Evolutionary conservation across 1,140 invertebrate species (phyloP).

Genomic region (Cotesia vestalis): DNA sequence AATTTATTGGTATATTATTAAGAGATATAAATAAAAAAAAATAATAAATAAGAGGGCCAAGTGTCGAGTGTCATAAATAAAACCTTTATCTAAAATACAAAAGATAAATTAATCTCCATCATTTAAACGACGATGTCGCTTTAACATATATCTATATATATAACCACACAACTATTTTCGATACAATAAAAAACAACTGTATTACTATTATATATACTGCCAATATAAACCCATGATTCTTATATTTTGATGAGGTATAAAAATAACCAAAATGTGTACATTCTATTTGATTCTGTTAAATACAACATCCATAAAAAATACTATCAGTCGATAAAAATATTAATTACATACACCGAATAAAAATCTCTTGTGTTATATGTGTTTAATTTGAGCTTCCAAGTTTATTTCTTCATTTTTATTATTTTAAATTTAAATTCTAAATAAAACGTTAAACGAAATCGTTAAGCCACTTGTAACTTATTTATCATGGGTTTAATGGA

Average conservation of each 20-base stretch:
- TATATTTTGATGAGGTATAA: too few relatives aligned
- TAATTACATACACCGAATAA: too few relatives aligned
- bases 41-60: conserved; percentile 22
- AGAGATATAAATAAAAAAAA: not conserved
- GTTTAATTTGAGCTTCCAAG: too few relatives aligned
- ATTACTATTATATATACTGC: too few relatives aligned
- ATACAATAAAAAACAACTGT: not conserved
- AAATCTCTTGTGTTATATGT: too few relatives aligned
- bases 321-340: too few relatives aligned
- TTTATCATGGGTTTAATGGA: conserved; percentile 7
- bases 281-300: too few relatives aligned
- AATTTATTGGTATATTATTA: not conserved
- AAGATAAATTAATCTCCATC: conserved; percentile 23
- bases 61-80: conserved; percentile 27
- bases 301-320: too few relatives aligned
- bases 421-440: not conserved
- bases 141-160: not conserved
- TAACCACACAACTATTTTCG: conserved; percentile 15
- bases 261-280: too few relatives aligned
- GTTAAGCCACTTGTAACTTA: conserved; percentile 4
- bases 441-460: conserved; percentile 4
- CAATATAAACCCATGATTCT: too few relatives aligned
- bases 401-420: too few relatives aligned
- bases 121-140: not conserved
- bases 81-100: conserved; percentile 24